Base-by-base conservation (phyloP, 2,113 vertebrate genomes). In the Lasiurus cinereus region DNA sequence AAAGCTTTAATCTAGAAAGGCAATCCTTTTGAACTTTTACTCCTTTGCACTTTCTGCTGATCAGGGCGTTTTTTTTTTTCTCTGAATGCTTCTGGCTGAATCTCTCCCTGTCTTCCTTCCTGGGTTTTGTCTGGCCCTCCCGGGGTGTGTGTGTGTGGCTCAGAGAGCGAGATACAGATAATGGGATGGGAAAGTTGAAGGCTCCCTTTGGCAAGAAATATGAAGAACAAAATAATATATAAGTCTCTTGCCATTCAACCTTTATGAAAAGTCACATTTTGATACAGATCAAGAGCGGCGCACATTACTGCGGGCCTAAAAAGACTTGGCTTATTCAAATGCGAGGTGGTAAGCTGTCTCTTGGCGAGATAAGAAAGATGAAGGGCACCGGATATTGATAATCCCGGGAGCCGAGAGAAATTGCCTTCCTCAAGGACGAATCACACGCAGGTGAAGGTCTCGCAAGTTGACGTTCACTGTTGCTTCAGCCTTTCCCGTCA, bases 361-460 rank as follows among this genome's bases (percentile, higher is more conserved):
- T 86, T 66, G 80, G 13, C 36, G 24, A 78, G 33, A 74, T 88
- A 54, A 94, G 54, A 78, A 52, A 78, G 13, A 83, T 79, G 22
- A 92, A 62, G 15, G 22, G 62, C 52, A 74, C 3, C 83, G 46
- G 72, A 54, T 83, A 36, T 54, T 9, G 19, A 52, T 69, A 73
- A 54, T 46, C 9, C 24, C 18, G 2, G 46, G 56, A 52, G 43
- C 6, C 29, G 48, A 90, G 11, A 78, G n/a, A 76, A 48, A 83
- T n/a, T 24, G 4, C 21, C 31, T 77, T 84, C 12, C 56, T 95
- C 82, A 19, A 69, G 74, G 33, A 83, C 1, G 43, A 74, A 67
- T 64, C 16, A 10, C 8, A 39, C 9, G 69, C 36, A 46, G 27
- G 22, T 56, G 31, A 80, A 73, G 46, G 9, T 46, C 27, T 84